Evolutionary conservation across 1,140 invertebrate genomes (phyloP), one percentile per base, ranked within the genome.

Genomic region (Ceratina japonica): DNA sequence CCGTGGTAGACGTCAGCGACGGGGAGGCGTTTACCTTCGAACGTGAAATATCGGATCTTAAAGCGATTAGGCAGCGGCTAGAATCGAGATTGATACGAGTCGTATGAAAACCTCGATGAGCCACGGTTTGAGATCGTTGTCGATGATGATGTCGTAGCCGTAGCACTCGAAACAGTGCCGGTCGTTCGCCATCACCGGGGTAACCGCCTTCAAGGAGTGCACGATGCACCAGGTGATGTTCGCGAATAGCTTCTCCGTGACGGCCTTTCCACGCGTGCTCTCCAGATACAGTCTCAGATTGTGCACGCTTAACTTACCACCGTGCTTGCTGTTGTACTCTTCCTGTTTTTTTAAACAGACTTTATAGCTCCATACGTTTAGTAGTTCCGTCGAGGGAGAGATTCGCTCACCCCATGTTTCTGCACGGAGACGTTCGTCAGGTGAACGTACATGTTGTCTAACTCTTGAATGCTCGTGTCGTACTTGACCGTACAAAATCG

Each of bases 261-360:
- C 96, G 61, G 94, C 94, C 90, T 98, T 98, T 1, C 98, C 98
- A 63, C 96, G 93, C 0, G 97, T 98, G 68, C 97, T 97, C 92
- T 98, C 97, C 82, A 99, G 93, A 91, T 97, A 98, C 0, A 98
- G 90, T 44, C 97, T 94, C 70, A 99, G 92, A 93, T 98, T 98
- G 88, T 98, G 96, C 4, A 99, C 95, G 65, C 96, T 98, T 94
- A 98, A 95, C 93, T 99, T 99, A 0, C 98, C 98, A 5, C 98
- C 98, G 87, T 99, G 98, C 70, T 98, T 94, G 82, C 95, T 96
- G 90, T 99, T 99, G 87, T 99, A 99, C 88, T 99, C 98, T 18
- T 97, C 97, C 97, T 97, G 72, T 63, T 24, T 16, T 12, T 63
- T 51, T 66, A 4, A 22, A 15, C 24, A 0, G 24, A 5, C 13